A percentile compares a stretch with the other conserved stretches of the same genome.
These are phyloP conservation scores for Chaunax sp. DNA, from an alignment of 2,797 vertebrate species.

Conservation along the genomic window DNA sequence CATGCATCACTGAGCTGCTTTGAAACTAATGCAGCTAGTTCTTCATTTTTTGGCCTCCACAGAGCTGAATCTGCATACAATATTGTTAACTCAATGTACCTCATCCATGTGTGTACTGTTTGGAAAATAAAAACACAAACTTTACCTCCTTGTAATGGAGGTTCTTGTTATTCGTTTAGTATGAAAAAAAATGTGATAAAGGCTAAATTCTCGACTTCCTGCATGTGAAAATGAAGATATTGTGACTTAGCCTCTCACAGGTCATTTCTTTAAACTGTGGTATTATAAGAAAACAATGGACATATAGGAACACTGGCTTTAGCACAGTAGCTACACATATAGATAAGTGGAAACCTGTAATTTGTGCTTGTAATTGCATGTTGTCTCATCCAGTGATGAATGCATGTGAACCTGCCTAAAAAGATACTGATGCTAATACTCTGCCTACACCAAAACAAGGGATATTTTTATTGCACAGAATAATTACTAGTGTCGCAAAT, in stretches of 20 bases:
- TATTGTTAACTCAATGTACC: conserved; percentile 31
- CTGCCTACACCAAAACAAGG: conserved; percentile 17
- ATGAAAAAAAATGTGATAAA: neutral
- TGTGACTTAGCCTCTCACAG: conserved; percentile 54
- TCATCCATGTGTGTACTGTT: conserved; percentile 15
- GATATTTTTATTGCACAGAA: conserved; percentile 50
- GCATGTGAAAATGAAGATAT: conserved; percentile 39
- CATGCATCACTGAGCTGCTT: conserved; percentile 87
- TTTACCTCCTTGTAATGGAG: neutral
- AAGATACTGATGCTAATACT: conserved; percentile 25
- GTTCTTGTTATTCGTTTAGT: neutral
- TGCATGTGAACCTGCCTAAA: conserved; percentile 17
- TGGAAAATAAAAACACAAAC: conserved; percentile 15
- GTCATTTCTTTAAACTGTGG: conserved; percentile 42
- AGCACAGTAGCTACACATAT: conserved; percentile 47
- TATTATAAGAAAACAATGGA: conserved; percentile 61
- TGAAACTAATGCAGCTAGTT: conserved; percentile 84
- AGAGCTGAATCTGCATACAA: conserved; percentile 51
- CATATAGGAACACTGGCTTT: conserved; percentile 49
- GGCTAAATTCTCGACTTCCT: conserved; percentile 8
- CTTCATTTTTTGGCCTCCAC: conserved; percentile 74
- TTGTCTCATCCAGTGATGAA: conserved; percentile 54
- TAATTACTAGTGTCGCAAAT: conserved; percentile 56
- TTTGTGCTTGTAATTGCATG: conserved; percentile 70
- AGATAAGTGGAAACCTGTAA: conserved; percentile 59